These are phyloP conservation scores for Perithous albicinctus DNA, from an alignment of 2,888 invertebrate species.

Conservation along the genomic window DNA sequence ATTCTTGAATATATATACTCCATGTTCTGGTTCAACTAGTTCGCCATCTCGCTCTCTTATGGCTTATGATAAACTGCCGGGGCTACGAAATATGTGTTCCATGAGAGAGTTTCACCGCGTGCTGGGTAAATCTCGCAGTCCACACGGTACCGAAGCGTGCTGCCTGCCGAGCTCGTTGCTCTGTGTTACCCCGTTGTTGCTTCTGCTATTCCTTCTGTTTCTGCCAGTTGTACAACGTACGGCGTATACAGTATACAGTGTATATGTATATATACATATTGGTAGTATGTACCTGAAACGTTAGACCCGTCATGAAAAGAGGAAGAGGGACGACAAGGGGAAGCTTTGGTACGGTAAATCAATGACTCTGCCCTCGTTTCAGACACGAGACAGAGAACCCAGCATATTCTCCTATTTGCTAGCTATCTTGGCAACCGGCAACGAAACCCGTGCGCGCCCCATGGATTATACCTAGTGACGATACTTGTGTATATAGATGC, in stretches of 20 bases:
- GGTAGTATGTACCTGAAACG: conserved; percentile 34
- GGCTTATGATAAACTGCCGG: conserved; percentile 61
- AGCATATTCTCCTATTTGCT: conserved; percentile 48
- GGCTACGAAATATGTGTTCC: conserved; percentile 50
- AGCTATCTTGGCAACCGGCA: conserved; percentile 42
- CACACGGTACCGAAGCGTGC: conserved; percentile 47
- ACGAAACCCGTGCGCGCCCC: conserved; percentile 32
- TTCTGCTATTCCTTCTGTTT: conserved; percentile 46
- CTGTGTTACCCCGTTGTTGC: conserved; percentile 17
- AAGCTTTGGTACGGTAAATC: conserved; percentile 69
- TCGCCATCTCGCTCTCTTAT: conserved; percentile 28
- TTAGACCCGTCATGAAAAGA: conserved; percentile 39
- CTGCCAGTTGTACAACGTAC: conserved; percentile 48
- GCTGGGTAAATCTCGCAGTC: conserved; percentile 21
- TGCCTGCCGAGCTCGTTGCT: conserved; percentile 38
- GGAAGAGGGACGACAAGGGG: conserved; percentile 31
- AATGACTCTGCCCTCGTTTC: conserved; percentile 70
- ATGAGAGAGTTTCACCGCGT: conserved; percentile 56
- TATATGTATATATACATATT: neutral
- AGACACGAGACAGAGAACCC: conserved; percentile 43
- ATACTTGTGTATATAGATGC: conserved; percentile 27
- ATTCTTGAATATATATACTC: conserved; percentile 21
- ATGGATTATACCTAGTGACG: conserved; percentile 48
- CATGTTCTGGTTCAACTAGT: conserved; percentile 24
- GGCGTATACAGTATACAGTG: conserved; percentile 21